Evolutionary conservation across 2,113 vertebrate genomes (phyloP).

Genomic region (Struthidea cinerea): DNA sequence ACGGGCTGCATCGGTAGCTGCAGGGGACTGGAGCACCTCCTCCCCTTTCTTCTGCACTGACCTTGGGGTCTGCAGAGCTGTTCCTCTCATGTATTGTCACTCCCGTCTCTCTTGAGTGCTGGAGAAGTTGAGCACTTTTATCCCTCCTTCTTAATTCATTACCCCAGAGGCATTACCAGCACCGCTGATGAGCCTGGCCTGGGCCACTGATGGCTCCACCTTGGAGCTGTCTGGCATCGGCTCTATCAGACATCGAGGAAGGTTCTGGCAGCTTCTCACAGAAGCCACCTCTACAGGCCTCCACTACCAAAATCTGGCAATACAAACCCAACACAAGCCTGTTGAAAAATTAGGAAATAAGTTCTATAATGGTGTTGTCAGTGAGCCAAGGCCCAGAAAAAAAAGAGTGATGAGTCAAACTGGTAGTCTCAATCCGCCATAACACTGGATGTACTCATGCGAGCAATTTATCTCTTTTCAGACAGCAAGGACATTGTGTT

Average conservation of each 20-base stretch:
- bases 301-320: neutral
- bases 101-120: neutral
- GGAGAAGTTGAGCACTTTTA: neutral
- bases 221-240: neutral
- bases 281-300: neutral
- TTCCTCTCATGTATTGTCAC: neutral
- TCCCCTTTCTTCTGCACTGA: neutral
- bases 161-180: neutral
- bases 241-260: neutral
- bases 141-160: neutral
- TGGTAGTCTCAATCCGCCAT: neutral
- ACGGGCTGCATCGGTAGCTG: neutral
- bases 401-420: neutral
- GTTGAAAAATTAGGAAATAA: neutral
- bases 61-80: neutral
- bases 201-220: neutral
- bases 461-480: neutral
- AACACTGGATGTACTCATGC: neutral
- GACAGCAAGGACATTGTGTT: neutral
- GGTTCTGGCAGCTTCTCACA: neutral
- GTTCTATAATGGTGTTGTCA: neutral
- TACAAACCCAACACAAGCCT: neutral
- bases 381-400: neutral
- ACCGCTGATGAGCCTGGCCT: accelerated
- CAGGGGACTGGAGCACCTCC: no score